Conservation (phyloP, 2,888 invertebrate genomes). For the Clepsis dumicolana region DNA sequence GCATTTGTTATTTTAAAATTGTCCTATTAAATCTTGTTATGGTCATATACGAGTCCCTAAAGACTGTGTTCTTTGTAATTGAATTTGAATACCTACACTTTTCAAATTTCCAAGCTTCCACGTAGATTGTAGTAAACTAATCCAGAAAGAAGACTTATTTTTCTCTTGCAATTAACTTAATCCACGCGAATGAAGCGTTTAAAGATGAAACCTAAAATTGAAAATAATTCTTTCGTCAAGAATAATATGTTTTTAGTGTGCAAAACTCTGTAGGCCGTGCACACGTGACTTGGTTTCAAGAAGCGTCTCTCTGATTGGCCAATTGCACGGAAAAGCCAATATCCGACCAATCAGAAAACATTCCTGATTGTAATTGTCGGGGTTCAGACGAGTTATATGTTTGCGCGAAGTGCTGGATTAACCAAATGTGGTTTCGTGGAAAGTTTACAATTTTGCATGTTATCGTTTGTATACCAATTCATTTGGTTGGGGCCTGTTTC, state of each 20-base stretch:
- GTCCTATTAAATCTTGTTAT: no score
- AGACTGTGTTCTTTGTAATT: no score
- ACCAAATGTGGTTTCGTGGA: background rate
- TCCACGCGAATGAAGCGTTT: background rate
- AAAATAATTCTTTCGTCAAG: slow-evolving; percentile 1
- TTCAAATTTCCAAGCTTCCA: no score
- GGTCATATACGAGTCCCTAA: no score
- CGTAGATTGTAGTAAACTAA: no score
- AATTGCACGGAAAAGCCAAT: slow-evolving; percentile 35
- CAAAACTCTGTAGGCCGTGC: slow-evolving; percentile 22
- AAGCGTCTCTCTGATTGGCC: slow-evolving; percentile 23
- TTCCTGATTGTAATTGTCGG: slow-evolving; percentile 26
- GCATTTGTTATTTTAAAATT: no score
- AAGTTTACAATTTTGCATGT: background rate
- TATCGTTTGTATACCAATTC: no score
- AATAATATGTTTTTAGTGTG: slow-evolving; percentile 16
- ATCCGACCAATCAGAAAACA: slow-evolving; percentile 40
- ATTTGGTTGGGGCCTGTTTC: no score
- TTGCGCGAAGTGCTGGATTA: background rate
- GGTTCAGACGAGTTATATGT: slow-evolving; percentile 5
- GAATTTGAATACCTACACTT: no score
- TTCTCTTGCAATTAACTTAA: background rate
- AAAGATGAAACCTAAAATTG: slow-evolving; percentile 21
- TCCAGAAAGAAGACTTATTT: no score
- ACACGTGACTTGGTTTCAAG: slow-evolving; percentile 32